Base-by-base conservation (phyloP, 1,140 invertebrate species). In the Cydia fagiglandana region DNA sequence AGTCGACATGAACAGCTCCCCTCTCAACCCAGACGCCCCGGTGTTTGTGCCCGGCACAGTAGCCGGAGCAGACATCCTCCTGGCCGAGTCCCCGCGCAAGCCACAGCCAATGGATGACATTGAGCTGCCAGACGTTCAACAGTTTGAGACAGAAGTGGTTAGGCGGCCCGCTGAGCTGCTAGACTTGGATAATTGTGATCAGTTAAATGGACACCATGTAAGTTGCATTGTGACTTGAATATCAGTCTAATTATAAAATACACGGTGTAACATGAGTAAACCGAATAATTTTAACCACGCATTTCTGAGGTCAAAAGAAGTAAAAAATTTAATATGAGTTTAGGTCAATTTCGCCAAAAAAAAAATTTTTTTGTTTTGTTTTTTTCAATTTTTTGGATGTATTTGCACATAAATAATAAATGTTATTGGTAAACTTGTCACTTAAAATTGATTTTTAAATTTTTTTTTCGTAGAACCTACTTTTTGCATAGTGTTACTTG, bases 1-100 rank as follows among this genome's bases (percentile, higher is more conserved):
- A 68, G 94, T 94, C 87, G 93, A 94, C 75, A 95, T 96, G 95
- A 94, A 95, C 88, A 96, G 95, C 86, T 96, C 95, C 64, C 95
- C 95, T 66, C 84, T 96, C 80, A 96, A 96, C 89, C 96, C 96
- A 0, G 94, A 96, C 75, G 96, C 96, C 5, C 95, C 95, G 2
- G 95, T 96, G 85, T 96, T 96, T 82, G 93, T 96, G 41, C 94
- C 95, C 1, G 94, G 94, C 20, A 85, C 90, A n/a, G 92, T 91
- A 34, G 86, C 92, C 0, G 86, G 93, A 76, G 86, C 93, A 2
- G 95, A 95, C 78, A 87, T 93, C 30, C 87, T 95, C 7, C 86
- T 96, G 17, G 91, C 95, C 2, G 95, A 95, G 77, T 96, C 95
- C 0, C 95, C 95, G 0, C 88, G 95, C 68, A 95, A 95, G 81